phyloP scores from a whole-genome alignment of 1,140 invertebrate species.

The Bombus polaris region DNA sequence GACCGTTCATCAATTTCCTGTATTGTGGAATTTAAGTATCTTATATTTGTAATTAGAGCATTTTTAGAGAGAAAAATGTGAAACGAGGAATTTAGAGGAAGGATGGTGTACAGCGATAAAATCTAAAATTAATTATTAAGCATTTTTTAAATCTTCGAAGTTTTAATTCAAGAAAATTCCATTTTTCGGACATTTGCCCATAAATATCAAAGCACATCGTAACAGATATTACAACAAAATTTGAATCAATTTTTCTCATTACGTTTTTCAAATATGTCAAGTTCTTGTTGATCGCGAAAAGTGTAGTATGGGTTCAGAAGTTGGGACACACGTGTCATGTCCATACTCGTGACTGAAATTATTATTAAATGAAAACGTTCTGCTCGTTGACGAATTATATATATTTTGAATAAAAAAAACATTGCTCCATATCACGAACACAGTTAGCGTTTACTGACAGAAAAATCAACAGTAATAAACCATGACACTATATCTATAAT shows the following conservation, averaged over 20 bases:
- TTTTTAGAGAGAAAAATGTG: neutral
- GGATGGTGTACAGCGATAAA: too few species aligned
- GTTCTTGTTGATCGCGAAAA: too few species aligned
- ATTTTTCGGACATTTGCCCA: neutral
- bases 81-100: neutral
- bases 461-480: neutral
- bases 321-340: neutral
- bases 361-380: neutral
- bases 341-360: neutral
- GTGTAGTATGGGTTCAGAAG: neutral
- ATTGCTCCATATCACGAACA: neutral
- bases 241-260: too few species aligned
- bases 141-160: neutral
- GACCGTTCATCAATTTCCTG: neutral
- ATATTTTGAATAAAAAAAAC: neutral
- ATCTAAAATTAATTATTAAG: neutral
- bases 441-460: neutral
- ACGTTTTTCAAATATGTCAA: neutral
- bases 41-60: neutral
- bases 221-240: too few species aligned
- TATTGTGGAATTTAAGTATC: neutral
- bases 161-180: neutral
- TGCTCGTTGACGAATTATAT: neutral
- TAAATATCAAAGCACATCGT: neutral
- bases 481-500: neutral